Evolutionary conservation across 2,888 invertebrate genomes (phyloP).

Genomic region (Mesoligia furuncula): DNA sequence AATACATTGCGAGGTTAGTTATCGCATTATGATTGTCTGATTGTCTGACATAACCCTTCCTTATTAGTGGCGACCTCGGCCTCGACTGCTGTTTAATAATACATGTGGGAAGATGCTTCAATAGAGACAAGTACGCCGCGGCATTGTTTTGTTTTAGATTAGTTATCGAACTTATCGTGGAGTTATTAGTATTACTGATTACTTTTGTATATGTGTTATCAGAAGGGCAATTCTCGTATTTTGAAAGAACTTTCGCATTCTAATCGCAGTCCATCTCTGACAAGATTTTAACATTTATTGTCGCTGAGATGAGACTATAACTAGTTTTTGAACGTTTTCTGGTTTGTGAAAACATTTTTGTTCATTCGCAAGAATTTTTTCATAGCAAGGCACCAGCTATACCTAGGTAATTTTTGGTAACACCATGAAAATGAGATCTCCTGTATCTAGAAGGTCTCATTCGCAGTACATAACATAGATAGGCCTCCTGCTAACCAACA

Average conservation of each 20-base stretch:
- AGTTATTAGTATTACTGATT: constrained; percentile 16
- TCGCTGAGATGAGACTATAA: too few relatives aligned
- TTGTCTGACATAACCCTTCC: constrained; percentile 53
- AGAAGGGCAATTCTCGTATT: not conserved
- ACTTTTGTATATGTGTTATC: not conserved
- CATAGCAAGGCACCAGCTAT: not conserved
- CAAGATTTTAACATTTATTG: too few relatives aligned
- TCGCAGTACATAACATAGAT: not conserved
- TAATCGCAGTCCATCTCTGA: too few relatives aligned
- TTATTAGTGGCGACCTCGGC: constrained; percentile 56
- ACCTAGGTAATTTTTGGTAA: not conserved
- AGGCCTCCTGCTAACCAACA: not conserved
- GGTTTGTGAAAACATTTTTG: not conserved
- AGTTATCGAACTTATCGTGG: constrained; percentile 37
- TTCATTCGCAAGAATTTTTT: not conserved
- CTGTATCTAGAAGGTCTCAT: not conserved
- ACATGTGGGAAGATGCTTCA: constrained; percentile 59
- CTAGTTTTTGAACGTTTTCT: not conserved
- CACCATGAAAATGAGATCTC: not conserved
- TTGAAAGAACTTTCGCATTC: too few relatives aligned
- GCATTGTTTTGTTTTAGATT: constrained; percentile 51
- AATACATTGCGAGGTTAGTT: constrained; percentile 19
- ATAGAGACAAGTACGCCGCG: constrained; percentile 37
- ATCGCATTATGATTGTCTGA: constrained; percentile 27
- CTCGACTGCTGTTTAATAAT: constrained; percentile 40